Evolutionary conservation across 1,140 invertebrate genomes (phyloP).

Genomic region (Drosophila rhopaloa): DNA sequence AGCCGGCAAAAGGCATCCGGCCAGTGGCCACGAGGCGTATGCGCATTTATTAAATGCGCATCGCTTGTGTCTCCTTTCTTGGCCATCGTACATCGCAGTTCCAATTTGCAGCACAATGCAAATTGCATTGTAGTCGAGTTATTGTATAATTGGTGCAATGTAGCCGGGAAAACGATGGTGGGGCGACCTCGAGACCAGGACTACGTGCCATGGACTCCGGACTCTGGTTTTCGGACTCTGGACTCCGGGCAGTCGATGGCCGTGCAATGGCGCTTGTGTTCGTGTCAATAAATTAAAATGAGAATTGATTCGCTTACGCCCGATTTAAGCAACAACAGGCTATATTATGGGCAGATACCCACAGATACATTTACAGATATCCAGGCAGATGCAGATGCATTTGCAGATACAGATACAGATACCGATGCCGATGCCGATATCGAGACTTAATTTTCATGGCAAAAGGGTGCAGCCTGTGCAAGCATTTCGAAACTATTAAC

Average conservation of each 20-base stretch:
- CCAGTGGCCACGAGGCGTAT: slow-evolving; percentile 58
- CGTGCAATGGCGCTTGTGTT: slow-evolving; percentile 56
- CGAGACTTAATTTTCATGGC: slow-evolving; percentile 24
- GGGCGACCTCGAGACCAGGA: slow-evolving; percentile 16
- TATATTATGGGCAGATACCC: slow-evolving; percentile 74
- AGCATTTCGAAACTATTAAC: slow-evolving; percentile 81
- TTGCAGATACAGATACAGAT: slow-evolving; percentile 14
- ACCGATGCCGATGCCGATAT: slow-evolving; percentile 6
- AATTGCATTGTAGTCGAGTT: slow-evolving; percentile 82
- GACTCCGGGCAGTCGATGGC: slow-evolving; percentile 12
- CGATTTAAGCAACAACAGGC: slow-evolving; percentile 80
- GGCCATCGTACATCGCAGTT: slow-evolving; percentile 53
- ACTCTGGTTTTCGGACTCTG: neutral
- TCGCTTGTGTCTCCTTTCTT: slow-evolving; percentile 38
- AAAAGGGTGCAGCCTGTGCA: slow-evolving; percentile 46
- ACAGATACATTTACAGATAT: slow-evolving; percentile 37
- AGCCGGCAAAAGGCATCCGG: slow-evolving; percentile 3
- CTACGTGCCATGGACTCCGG: neutral
- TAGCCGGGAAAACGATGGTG: slow-evolving; percentile 26
- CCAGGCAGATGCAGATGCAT: slow-evolving; percentile 4
- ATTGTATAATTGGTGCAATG: slow-evolving; percentile 81
- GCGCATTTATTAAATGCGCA: slow-evolving; percentile 80
- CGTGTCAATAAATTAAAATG: slow-evolving; percentile 83
- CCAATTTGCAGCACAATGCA: slow-evolving; percentile 80
- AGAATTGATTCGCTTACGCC: slow-evolving; percentile 83